Evolutionary conservation across 2,888 invertebrate genomes (phyloP), one percentile per base, ranked within the genome.

Genomic region (Heliconius erato): DNA sequence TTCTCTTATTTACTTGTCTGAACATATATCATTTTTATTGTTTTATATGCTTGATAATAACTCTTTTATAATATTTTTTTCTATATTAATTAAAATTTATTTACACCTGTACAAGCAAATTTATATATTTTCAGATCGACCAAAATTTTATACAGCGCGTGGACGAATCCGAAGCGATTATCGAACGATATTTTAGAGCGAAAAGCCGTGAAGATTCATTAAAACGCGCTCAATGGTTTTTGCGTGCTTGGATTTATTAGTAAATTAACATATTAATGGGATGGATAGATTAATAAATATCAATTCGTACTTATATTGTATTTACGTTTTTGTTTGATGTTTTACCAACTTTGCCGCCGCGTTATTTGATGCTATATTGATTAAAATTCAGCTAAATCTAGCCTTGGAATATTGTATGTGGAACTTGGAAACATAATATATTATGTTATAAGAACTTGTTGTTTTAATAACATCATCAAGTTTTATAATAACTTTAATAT

Each of bases 201-300:
- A 67, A 78, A 78, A 78, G 65, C 67, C 65, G 76, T 49, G 65
- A 78, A 78, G 78, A 78, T 78, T 78, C 78, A 78, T 78, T 78
- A 78, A 78, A 78, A 78, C 44, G 16, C 78, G 78, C 49, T 78
- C 78, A 78, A 67, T 14, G 67, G 78, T 78, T 78, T 78, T 78
- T 78, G 78, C 67, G 44, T 40, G 78, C 26, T 44, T 67, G 65
- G 19, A 65, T 65, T 78, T 44, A 67, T 67, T 68, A 67, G 49
- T 78, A 28, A 78, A 78, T 78, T 78, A 49, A 67, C 67, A 78
- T 78, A 78, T 67, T 78, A 32, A 78, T 78, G 67, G 26, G 28
- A 78, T 49, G 44, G 19, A 67, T 78, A 67, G 67, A 65, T 78
- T 76, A 76, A 76, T 76, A 63, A 63, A 76, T 76, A 76, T 63